phyloP scores from a whole-genome alignment of 1,140 invertebrate genomes.

The Bombus turneri region DNA sequence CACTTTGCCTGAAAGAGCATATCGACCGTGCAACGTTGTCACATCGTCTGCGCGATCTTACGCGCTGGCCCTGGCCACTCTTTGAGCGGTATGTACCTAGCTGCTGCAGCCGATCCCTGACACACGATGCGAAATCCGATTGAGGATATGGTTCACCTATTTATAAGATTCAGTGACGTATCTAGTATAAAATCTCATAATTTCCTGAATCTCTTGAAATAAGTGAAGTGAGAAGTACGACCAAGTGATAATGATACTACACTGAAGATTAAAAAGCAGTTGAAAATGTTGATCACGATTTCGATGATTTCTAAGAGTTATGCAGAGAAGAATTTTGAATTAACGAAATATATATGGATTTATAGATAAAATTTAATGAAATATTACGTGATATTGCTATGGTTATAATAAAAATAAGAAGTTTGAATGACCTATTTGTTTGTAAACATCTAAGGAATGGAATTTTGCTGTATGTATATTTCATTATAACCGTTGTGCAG shows the following conservation, averaged over 20 bases:
- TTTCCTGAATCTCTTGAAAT: neutral
- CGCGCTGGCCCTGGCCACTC: conserved; percentile 71
- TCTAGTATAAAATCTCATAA: conserved; percentile 1
- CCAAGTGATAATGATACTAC: neutral
- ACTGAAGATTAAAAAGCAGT: neutral
- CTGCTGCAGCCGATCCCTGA: conserved; percentile 65
- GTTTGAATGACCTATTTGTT: no score
- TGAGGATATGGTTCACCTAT: conserved; percentile 54
- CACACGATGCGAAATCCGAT: conserved; percentile 69
- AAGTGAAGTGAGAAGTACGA: no score
- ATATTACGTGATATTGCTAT: neutral
- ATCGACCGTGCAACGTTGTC: conserved; percentile 82
- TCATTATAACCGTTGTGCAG: no score
- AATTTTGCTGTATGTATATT: neutral
- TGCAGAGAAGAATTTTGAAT: neutral
- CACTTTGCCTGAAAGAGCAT: conserved; percentile 83
- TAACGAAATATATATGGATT: neutral
- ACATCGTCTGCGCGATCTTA: conserved; percentile 72
- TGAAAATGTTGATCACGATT: neutral
- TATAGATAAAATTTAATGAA: neutral
- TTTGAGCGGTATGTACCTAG: conserved; percentile 75
- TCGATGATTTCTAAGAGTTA: neutral
- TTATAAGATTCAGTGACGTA: conserved; percentile 41
- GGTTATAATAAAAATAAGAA: no score
- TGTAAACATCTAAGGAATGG: neutral